Conservation (phyloP, 2,797 vertebrate genomes). For the Mormyrus hasselquistii region DNA sequence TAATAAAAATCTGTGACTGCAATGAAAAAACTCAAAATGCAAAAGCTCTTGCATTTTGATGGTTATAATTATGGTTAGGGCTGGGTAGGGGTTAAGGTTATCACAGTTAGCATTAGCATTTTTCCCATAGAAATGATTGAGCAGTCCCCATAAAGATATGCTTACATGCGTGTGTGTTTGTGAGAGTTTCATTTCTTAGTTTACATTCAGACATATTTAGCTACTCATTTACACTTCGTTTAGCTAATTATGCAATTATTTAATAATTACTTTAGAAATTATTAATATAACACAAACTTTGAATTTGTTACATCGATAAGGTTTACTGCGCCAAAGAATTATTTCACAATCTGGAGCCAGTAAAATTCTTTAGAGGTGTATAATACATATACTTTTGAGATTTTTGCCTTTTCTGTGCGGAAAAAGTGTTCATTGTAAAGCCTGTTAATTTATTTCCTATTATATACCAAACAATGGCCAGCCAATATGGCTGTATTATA, state of each 20-base stretch:
- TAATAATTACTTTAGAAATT: background rate
- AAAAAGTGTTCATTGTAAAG: background rate
- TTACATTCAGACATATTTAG: background rate
- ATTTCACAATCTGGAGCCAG: background rate
- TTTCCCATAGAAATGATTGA: too few species aligned
- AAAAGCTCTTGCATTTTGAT: too few species aligned
- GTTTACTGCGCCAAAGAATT: background rate
- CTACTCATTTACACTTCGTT: background rate
- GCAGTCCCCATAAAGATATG: too few species aligned
- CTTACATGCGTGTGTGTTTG: background rate
- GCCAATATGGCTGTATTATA: background rate
- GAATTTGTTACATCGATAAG: background rate
- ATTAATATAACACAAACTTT: background rate
- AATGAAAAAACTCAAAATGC: too few species aligned
- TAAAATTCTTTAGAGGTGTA: background rate
- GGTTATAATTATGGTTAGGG: too few species aligned
- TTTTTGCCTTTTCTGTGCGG: background rate
- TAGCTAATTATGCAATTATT: background rate
- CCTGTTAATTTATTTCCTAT: background rate
- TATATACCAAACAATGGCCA: background rate
- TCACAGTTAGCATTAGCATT: too few species aligned
- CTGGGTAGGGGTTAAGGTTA: too few species aligned
- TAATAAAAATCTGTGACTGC: too few species aligned
- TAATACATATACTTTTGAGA: background rate
- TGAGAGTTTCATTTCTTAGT: background rate